A percentile compares a stretch with the other conserved stretches of the same genome.
phyloP scores from a whole-genome alignment of 2,888 invertebrate genomes.

The Drosophila prolongata region DNA sequence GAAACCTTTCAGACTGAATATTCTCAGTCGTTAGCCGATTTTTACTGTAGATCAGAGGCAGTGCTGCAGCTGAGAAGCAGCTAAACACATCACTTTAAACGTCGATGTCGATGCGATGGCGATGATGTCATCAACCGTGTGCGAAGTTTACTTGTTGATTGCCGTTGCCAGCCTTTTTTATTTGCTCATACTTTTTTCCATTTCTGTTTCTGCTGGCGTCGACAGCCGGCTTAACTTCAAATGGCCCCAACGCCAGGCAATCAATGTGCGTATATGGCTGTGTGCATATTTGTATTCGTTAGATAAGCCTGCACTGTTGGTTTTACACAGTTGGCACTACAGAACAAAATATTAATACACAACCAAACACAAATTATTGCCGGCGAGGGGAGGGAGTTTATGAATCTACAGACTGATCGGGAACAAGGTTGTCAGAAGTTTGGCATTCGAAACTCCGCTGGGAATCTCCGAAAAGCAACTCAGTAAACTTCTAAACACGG shows the following conservation, averaged over 20 bases:
- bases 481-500: neutral
- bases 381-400: neutral
- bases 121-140: slow-evolving; percentile 39
- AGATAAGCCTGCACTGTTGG: slow-evolving; percentile 30
- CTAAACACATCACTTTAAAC: slow-evolving; percentile 15
- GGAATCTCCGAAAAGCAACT: neutral
- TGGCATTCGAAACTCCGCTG: slow-evolving; percentile 10
- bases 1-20: too few relatives aligned
- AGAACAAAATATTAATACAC: neutral
- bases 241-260: slow-evolving; percentile 11
- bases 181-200: slow-evolving; percentile 15
- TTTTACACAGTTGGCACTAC: neutral
- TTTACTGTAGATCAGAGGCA: slow-evolving; percentile 14
- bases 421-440: slow-evolving; percentile 14
- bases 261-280: slow-evolving; percentile 31
- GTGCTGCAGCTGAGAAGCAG: slow-evolving; percentile 18
- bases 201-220: slow-evolving; percentile 11
- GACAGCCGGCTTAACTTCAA: slow-evolving; percentile 39
- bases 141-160: slow-evolving; percentile 40
- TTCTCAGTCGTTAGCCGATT: neutral
- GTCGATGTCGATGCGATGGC: slow-evolving; percentile 22
- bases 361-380: too few relatives aligned
- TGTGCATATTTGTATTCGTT: slow-evolving; percentile 37
- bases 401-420: neutral
- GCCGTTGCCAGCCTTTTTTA: slow-evolving; percentile 22